phyloP scores from a whole-genome alignment of 2,888 invertebrate species.

The Halocaridina rubra region DNA sequence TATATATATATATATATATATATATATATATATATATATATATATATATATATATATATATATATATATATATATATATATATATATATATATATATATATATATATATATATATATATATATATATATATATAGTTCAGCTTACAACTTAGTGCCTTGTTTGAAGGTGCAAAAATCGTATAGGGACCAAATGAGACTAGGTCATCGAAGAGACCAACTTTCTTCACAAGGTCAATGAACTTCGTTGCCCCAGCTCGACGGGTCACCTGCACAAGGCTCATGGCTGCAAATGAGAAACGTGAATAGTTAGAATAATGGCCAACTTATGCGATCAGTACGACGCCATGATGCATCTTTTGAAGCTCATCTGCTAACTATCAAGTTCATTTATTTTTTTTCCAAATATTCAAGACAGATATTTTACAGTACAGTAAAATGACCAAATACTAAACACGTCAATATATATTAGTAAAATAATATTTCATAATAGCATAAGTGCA shows the following conservation, averaged over 20 bases:
- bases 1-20: neutral
- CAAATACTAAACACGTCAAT: too few relatives aligned
- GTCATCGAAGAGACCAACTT: conserved; percentile 16
- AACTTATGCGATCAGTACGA: too few relatives aligned
- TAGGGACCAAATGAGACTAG: conserved; percentile 35
- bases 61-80: neutral
- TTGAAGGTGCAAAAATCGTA: conserved; percentile 45
- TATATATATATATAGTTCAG: neutral
- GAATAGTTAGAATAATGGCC: too few relatives aligned
- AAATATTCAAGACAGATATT: too few relatives aligned
- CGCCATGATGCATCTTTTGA: too few relatives aligned
- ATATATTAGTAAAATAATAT: too few relatives aligned
- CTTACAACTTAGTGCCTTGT: conserved; percentile 30
- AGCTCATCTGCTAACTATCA: too few relatives aligned
- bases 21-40: neutral
- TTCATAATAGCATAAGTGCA: too few relatives aligned
- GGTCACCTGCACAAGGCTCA: conserved; percentile 45
- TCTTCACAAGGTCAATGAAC: conserved; percentile 1
- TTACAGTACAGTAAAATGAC: too few relatives aligned
- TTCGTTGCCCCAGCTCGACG: conserved; percentile 18
- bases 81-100: neutral
- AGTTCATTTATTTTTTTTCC: too few relatives aligned
- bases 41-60: neutral
- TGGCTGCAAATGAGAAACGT: neutral
- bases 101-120: neutral